These are phyloP conservation scores for Danio albolineatus DNA, from an alignment of 2,797 vertebrate species.

Conservation along the genomic window DNA sequence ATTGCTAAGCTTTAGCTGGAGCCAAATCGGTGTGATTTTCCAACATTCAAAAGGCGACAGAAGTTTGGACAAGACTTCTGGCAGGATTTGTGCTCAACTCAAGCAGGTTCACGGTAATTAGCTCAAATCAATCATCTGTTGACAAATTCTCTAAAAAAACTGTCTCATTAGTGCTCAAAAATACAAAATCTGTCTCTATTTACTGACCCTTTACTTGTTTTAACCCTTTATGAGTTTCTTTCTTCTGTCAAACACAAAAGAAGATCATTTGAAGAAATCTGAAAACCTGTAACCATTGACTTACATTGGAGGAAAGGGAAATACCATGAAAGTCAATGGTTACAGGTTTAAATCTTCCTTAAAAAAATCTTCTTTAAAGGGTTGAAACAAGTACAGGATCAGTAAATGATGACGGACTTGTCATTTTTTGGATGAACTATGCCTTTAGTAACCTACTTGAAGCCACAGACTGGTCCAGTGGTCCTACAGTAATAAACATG, in stretches of 20 bases:
- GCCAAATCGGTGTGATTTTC: not conserved
- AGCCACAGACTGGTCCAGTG: not conserved
- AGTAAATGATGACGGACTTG: too few species aligned
- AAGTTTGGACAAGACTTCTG: slow-evolving; percentile 3
- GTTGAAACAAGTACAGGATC: too few species aligned
- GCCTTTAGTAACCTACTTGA: not conserved
- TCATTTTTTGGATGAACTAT: too few species aligned
- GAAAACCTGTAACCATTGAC: too few species aligned
- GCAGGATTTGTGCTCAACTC: not conserved
- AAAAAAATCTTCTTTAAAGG: too few species aligned
- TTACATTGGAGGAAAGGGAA: too few species aligned
- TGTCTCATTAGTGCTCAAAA: not conserved
- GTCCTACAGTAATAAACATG: not conserved
- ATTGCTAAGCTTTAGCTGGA: not conserved
- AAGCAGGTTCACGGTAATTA: slow-evolving; percentile 3
- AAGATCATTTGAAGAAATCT: too few species aligned
- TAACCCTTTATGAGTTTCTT: too few species aligned
- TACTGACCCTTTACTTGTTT: too few species aligned
- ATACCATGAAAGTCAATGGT: too few species aligned
- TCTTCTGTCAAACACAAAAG: not conserved
- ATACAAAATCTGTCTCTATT: too few species aligned
- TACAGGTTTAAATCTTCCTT: too few species aligned
- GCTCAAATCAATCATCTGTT: slow-evolving; percentile 22
- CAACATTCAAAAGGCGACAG: not conserved
- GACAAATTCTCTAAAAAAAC: not conserved